A percentile compares a stretch with the other conserved stretches of the same genome.
Conservation (phyloP, 2,797 vertebrate species). For the Anabas testudineus region DNA sequence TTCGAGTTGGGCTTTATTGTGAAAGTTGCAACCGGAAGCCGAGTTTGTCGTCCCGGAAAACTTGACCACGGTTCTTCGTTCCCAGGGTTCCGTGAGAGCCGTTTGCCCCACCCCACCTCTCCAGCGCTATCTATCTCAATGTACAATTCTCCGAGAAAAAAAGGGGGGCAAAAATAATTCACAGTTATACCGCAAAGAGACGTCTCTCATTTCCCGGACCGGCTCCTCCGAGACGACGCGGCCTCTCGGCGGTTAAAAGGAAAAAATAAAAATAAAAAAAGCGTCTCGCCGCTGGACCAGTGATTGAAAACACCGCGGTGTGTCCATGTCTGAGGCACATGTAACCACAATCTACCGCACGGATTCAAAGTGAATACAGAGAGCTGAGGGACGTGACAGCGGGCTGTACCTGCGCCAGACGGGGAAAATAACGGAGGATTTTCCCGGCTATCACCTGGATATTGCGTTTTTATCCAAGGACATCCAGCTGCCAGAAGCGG, state of each 20-base stretch:
- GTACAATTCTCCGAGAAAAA: conserved; percentile 82
- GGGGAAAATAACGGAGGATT: conserved; percentile 72
- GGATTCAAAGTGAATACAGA: conserved; percentile 82
- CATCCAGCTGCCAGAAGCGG: conserved; percentile 62
- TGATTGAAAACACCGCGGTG: conserved; percentile 77
- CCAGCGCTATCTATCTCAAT: conserved; percentile 85
- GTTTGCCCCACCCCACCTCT: conserved; percentile 92
- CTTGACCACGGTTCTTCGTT: conserved; percentile 76
- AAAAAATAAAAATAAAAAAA: conserved; percentile 37
- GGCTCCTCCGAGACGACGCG: conserved; percentile 61
- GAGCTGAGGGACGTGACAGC: conserved; percentile 79
- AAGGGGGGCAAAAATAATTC: conserved; percentile 77
- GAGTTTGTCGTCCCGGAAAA: background rate
- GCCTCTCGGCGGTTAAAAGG: conserved; percentile 48
- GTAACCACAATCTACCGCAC: conserved; percentile 76
- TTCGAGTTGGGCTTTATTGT: conserved; percentile 41
- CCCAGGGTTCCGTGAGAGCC: conserved; percentile 90
- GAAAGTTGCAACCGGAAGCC: conserved; percentile 42
- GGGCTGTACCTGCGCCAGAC: conserved; percentile 75
- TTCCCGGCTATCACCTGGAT: conserved; percentile 66
- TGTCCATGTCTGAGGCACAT: conserved; percentile 84
- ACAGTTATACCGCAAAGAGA: conserved; percentile 73
- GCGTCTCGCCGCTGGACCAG: conserved; percentile 72
- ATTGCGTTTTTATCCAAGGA: conserved; percentile 71
- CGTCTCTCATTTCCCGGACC: conserved; percentile 49